Conservation (phyloP, 1,140 invertebrate genomes). For the Drosophila gunungcola region DNA sequence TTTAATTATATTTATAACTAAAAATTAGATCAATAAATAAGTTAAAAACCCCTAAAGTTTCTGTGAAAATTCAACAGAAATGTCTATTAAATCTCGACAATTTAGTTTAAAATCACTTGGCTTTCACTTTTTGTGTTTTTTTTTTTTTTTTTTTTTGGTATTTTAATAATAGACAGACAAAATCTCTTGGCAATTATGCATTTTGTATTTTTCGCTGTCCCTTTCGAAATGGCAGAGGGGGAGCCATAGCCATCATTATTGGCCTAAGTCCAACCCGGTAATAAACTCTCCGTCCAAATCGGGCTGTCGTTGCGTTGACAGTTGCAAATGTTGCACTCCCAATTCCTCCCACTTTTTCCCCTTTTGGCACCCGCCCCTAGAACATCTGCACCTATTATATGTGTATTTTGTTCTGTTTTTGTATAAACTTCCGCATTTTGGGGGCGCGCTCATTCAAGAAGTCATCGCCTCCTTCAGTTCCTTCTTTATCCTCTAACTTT, state of each 20-base stretch:
- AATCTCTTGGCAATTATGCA: constrained; percentile 38
- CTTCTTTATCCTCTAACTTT: constrained; percentile 42
- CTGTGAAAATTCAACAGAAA: neutral
- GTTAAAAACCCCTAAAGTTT: too few species aligned
- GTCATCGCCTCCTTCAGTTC: constrained; percentile 44
- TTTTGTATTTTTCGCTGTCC: constrained; percentile 17
- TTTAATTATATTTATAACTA: too few species aligned
- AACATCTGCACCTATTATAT: constrained; percentile 16
- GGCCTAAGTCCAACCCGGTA: constrained; percentile 76
- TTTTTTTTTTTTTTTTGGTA: constrained; percentile 4
- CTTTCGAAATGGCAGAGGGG: neutral
- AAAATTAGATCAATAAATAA: too few species aligned
- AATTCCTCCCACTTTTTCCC: neutral
- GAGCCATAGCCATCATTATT: constrained; percentile 53
- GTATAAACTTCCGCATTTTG: constrained; percentile 78
- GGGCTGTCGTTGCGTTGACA: constrained; percentile 72
- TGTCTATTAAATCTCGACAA: neutral
- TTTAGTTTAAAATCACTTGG: neutral
- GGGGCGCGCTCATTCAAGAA: constrained; percentile 61
- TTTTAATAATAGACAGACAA: constrained; percentile 34
- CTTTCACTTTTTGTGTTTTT: neutral
- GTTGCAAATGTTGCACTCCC: constrained; percentile 72
- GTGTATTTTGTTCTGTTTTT: constrained; percentile 55
- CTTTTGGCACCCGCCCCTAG: neutral
- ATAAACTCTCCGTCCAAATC: constrained; percentile 58